Conservation (phyloP, 2,888 invertebrate genomes). For the Ectemnius continuus region DNA sequence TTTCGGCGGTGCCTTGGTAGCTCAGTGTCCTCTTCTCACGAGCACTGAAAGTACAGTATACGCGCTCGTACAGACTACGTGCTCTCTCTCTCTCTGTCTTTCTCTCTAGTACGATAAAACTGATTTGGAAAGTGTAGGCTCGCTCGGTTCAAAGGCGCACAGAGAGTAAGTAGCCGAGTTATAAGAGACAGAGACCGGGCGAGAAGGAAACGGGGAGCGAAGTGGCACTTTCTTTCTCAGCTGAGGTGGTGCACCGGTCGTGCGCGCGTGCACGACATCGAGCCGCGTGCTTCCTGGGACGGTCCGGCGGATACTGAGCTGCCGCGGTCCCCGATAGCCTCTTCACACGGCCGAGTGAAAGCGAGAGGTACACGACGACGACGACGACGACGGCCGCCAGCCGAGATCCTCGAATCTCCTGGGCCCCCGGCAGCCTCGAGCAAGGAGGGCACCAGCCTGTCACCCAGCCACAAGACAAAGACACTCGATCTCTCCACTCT, state of each 20-base stretch:
- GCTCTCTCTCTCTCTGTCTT: not conserved
- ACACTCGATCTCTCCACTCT: too few species aligned
- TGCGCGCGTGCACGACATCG: slow-evolving; percentile 62
- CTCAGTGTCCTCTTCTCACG: slow-evolving; percentile 15
- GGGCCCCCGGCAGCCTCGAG: not conserved
- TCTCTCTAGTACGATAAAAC: too few species aligned
- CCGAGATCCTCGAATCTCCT: slow-evolving; percentile 31
- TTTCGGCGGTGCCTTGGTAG: not conserved
- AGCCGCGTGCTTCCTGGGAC: slow-evolving; percentile 61
- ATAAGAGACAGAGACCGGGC: not conserved
- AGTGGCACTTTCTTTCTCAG: slow-evolving; percentile 24
- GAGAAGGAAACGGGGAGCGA: not conserved
- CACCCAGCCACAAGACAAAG: not conserved
- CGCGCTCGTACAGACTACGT: slow-evolving; percentile 13
- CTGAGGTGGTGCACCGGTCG: slow-evolving; percentile 56
- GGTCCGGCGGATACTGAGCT: slow-evolving; percentile 62
- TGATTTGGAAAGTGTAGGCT: too few species aligned
- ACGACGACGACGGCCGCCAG: slow-evolving; percentile 34
- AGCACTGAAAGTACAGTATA: slow-evolving; percentile 7
- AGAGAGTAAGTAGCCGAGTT: not conserved
- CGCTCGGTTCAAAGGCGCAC: not conserved
- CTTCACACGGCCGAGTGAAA: slow-evolving; percentile 64
- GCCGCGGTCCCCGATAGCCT: slow-evolving; percentile 56
- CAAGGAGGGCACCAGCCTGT: slow-evolving; percentile 2
- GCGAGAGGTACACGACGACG: slow-evolving; percentile 61